A percentile compares a stretch with the other conserved stretches of the same genome.
phyloP scores from a whole-genome alignment of 2,888 invertebrate species.

The Axea sp. region DNA sequence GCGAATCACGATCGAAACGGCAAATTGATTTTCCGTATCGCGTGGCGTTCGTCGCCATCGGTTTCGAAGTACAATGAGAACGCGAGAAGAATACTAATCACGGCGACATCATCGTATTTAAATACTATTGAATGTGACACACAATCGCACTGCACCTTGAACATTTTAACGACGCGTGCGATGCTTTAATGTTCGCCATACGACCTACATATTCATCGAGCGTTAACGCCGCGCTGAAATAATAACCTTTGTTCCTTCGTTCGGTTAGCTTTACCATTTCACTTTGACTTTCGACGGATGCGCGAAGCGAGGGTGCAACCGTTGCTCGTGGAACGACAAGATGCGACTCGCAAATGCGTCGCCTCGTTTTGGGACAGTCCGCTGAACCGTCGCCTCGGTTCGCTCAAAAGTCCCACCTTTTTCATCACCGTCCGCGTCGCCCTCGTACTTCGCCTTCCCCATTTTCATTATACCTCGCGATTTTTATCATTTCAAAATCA shows the following conservation, averaged over 20 bases:
- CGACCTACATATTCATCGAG: slow-evolving; percentile 20
- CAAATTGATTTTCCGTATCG: slow-evolving; percentile 7
- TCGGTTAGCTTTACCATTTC: slow-evolving; percentile 25
- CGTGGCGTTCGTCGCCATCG: slow-evolving; percentile 17
- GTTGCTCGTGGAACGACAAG: slow-evolving; percentile 11
- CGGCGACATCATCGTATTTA: slow-evolving; percentile 7
- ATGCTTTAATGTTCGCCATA: slow-evolving; percentile 18
- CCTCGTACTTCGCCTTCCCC: no score
- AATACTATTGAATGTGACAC: slow-evolving; percentile 10
- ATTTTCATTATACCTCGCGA: no score
- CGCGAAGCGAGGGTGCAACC: slow-evolving; percentile 2
- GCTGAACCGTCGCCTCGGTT: no score
- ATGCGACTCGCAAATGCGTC: no score
- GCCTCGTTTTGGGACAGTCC: no score
- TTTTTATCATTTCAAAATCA: no score
- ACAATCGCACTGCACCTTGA: slow-evolving; percentile 28
- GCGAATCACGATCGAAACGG: no score
- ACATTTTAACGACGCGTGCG: slow-evolving; percentile 6
- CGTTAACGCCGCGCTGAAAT: slow-evolving; percentile 20
- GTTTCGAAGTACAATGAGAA: slow-evolving; percentile 12
- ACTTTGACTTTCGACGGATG: slow-evolving; percentile 25
- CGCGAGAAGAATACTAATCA: slow-evolving; percentile 21
- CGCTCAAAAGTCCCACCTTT: no score
- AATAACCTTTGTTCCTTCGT: slow-evolving; percentile 13
- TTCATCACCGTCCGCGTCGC: no score